Evolutionary conservation across 2,113 vertebrate species (phyloP), one percentile per base, ranked within the genome.

Genomic region (Bostrychus sinensis): DNA sequence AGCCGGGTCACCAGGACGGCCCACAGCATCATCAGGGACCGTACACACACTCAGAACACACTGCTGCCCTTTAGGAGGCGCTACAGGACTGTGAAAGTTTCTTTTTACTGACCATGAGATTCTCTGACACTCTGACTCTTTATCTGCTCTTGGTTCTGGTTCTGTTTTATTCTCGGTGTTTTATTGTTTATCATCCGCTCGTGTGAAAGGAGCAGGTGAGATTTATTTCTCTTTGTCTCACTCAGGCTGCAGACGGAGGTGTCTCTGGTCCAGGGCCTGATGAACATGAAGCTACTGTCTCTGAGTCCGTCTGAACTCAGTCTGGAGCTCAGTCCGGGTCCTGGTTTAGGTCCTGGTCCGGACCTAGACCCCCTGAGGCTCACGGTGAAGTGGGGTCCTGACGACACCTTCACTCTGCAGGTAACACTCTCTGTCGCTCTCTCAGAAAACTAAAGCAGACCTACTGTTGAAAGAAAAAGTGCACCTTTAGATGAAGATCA

Each of bases 361-460:
- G 12, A 17, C 64, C 72, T 90, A 22, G 75, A 89, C 42, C 86
- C 91, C 0, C 75, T 90, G 36, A 80, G 42, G 37, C 70, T 92
- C 48, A 77, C 68, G 0, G 50, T 92, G 34, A 86, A 43, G 71
- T 89, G 83, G 86, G 80, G 66, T 54, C 54, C n/a, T 0, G 65
- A 78, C 3, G 70, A 85, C 9, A 43, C 22, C 38, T 93, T 92
- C 79, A 77, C 5, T 4, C 75, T 93, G 53, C 82, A 91, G 89
- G 89, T 92, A 58, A 53, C 1, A 1, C 10, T 2, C 37, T 3
- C 37, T 39, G 37, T 16, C 30, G 5, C 7, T 32, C 5, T 32
- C 3, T 32, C 30, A 32, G 3, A 7, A 8, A 32, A 32, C 30
- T 32, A 5, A 32, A 32, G 5, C 5, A 8, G 8, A 32, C 30